Base-by-base conservation (phyloP, 2,888 invertebrate species). In the Achlya flavicornis region DNA sequence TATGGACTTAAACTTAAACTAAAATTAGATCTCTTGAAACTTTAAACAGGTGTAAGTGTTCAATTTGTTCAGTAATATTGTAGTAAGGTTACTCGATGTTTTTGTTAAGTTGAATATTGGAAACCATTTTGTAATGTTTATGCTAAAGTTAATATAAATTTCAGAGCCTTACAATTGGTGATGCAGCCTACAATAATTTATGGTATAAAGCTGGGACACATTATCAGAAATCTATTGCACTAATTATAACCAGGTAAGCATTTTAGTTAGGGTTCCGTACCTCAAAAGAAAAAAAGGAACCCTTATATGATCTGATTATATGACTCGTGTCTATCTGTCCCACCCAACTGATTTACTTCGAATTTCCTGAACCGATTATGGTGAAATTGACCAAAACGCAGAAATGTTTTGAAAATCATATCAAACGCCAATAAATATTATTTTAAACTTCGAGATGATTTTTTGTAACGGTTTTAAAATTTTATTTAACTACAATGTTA, bases 221-320 rank as follows among this genome's bases (percentile, higher is more conserved):
- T 0, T 76, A 74, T 41, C 73, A 70, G 58, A 74, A 61, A 61
- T 63, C 69, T 0, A 73, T 75, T 19, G 66, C 66, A 16, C 66
- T 78, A 4, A 76, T 79, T 6, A 80, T 79, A 0, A 75, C 48
- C 64, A 80, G 77, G 82, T 82, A 71, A 66, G 53, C 63, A 32
- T 12, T 58, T 5, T 26, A 26, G 58, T 46, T 7, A 60, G 16
- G 38, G n/a, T n/a, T 35, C 35, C 35, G 35, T 7, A 5, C 7
- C 4, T 26, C 26, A 26, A 26, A 26, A 26, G 26, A 2, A 26
- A 26, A 26, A 26, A 26, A 26, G 26, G 26, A 26, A 26, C 26
- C 26, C 26, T 26, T 26, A 26, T 26, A 26, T 1, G 26, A 26
- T 26, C 26, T n/a, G 2, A 1, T 26, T 26, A 26, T 26, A 2